These are phyloP conservation scores for Melanerpes formicivorus DNA, from an alignment of 2,113 vertebrate genomes.

Conservation along the genomic window DNA sequence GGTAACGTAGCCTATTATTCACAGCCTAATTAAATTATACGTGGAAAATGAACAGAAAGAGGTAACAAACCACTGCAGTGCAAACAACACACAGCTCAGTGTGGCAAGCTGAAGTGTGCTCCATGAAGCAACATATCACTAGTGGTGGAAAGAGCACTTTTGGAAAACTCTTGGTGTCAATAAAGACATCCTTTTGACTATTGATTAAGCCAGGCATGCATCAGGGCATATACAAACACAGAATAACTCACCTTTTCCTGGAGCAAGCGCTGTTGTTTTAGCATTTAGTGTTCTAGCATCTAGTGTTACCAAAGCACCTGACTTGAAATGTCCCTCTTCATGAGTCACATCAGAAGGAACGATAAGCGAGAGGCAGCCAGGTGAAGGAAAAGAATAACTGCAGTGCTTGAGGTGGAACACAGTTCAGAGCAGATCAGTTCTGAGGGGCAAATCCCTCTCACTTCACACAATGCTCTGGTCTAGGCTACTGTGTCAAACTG, in stretches of 20 bases:
- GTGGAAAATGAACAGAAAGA: constrained; percentile 23
- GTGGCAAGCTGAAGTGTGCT: constrained; percentile 24
- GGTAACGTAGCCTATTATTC: not conserved
- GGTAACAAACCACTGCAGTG: not conserved
- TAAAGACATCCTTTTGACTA: constrained; percentile 27
- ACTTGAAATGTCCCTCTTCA: not conserved
- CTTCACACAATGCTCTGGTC: not conserved
- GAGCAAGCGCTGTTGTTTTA: constrained; percentile 11
- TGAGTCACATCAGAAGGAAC: constrained; percentile 12
- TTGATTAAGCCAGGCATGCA: not conserved
- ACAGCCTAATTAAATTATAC: constrained; percentile 15
- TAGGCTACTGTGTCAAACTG: not conserved
- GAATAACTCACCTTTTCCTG: constrained; percentile 53
- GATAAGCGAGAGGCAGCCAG: constrained; percentile 11
- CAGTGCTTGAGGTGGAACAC: rapidly evolving
- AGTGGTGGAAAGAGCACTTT: constrained; percentile 1
- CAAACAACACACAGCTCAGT: not conserved
- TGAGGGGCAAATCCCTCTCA: not conserved
- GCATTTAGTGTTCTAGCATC: constrained; percentile 21
- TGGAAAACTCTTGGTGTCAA: constrained; percentile 8
- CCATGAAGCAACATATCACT: constrained; percentile 3
- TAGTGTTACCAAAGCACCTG: constrained; percentile 47
- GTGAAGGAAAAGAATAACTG: constrained; percentile 16
- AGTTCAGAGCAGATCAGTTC: not conserved
- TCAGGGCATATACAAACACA: not conserved